A percentile compares a stretch with the other conserved stretches of the same genome.
Evolutionary conservation across 2,797 vertebrate genomes (phyloP).

Genomic region (Enteromius trimaculatus): DNA sequence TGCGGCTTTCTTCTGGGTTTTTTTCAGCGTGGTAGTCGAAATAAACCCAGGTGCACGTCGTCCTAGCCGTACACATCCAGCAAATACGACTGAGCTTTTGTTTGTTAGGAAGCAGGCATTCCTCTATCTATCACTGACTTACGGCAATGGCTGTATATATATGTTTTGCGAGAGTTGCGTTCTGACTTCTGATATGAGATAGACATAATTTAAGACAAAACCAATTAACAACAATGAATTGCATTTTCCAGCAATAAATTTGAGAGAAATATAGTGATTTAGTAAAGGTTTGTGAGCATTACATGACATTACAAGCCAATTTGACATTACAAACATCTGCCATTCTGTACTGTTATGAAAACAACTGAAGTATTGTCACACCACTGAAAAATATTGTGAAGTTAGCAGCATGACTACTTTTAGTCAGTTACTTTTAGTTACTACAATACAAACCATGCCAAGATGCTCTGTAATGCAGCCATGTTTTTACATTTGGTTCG

Average conservation of each 20-base stretch:
- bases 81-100: constrained; percentile 26
- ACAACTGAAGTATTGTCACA: neutral
- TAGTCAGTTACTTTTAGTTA: constrained; percentile 13
- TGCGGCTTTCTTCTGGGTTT: neutral
- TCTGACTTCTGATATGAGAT: too few relatives aligned
- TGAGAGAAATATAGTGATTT: neutral
- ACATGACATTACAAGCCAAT: neutral
- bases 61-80: neutral
- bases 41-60: constrained; percentile 1
- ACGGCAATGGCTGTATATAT: too few relatives aligned
- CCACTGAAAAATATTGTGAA: neutral
- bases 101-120: constrained; percentile 23
- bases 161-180: too few relatives aligned
- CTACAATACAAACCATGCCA: constrained; percentile 3
- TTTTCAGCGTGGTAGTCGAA: neutral
- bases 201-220: neutral
- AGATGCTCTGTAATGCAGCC: constrained; percentile 20
- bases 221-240: neutral
- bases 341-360: constrained; percentile 5
- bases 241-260: neutral
- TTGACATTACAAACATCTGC: neutral
- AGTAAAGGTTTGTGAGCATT: neutral
- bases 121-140: constrained; percentile 27
- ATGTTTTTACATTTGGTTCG: constrained; percentile 27
- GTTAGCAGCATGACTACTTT: constrained; percentile 1